A percentile compares a stretch with the other conserved stretches of the same genome.
Conservation (phyloP, 2,797 vertebrate genomes). For the Spinibarbus caldwelli region DNA sequence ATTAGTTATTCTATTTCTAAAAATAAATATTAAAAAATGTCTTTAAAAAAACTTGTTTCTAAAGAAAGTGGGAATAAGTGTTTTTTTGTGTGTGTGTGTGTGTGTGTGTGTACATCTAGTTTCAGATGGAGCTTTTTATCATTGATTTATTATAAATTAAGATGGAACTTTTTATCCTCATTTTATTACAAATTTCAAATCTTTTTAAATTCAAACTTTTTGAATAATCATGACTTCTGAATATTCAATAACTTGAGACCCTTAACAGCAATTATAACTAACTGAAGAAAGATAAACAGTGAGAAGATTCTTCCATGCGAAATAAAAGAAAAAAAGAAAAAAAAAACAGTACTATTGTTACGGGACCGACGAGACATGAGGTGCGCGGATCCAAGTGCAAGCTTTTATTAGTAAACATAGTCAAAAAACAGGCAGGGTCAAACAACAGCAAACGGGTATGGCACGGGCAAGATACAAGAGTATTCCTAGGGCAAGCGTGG, state of each 20-base stretch:
- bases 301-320: not conserved
- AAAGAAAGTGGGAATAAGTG: not conserved
- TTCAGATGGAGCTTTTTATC: not conserved
- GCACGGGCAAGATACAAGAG: too few species aligned
- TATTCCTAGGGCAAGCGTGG: too few species aligned
- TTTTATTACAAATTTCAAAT: not conserved
- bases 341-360: not conserved
- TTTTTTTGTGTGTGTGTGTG: too few species aligned
- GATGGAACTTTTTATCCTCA: not conserved
- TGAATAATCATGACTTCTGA: not conserved
- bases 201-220: not conserved
- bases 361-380: too few species aligned
- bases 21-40: not conserved
- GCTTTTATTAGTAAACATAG: too few species aligned
- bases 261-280: not conserved
- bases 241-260: not conserved
- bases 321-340: not conserved
- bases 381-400: too few species aligned
- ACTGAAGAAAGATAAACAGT: not conserved
- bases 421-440: too few species aligned
- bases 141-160: not conserved
- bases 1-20: not conserved
- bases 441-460: too few species aligned
- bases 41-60: not conserved
- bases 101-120: not conserved